Evolutionary conservation across 2,888 invertebrate genomes (phyloP), one percentile per base, ranked within the genome.

Genomic region (Hirtodrosophila histrioides): DNA sequence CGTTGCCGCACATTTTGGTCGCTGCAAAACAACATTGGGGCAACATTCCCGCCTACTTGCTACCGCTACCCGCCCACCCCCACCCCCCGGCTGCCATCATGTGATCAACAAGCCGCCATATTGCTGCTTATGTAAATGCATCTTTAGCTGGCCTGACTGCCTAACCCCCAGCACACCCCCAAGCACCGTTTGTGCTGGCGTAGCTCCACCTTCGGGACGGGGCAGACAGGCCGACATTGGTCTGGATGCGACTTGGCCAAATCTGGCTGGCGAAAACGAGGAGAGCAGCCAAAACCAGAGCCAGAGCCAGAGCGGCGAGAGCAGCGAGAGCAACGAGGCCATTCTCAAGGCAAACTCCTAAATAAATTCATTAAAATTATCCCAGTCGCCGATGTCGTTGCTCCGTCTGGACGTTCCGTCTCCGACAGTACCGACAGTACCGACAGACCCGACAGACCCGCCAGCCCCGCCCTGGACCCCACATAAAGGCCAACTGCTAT

Each of bases 1-100:
- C 80, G 86, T 86, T 76, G 89, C 86, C 90, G 83, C 89, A 89
- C 88, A 88, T 89, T 89, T 88, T 79, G 88, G 89, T 89, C 78
- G 79, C 64, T 77, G 69, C 65, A 75, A 81, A 83, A 87, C 87
- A 85, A 83, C 78, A 81, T 75, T 84, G 82, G 69, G 61, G 61
- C 60, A 44, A 37, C 43, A 49, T 33, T 27, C 23, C 58, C 65
- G 60, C 62, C 61, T 39, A 65, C 71, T 33, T 43, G 48, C n/a
- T 11, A 31, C 33, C 10, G 17, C 17, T n/a, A 6, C 6, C 4
- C 11, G n/a, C 17, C 9, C 9, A 23, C 39, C 33, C 12, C 35
- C 17, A 3, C 24, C 23, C 12, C 10, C 12, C 7, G 27, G 4
- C 39, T 9, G n/a, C 43, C 58, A 58, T 55, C 44, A 50, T 57